phyloP scores from a whole-genome alignment of 2,888 invertebrate species.

The Drosophila neoperkinsi region DNA sequence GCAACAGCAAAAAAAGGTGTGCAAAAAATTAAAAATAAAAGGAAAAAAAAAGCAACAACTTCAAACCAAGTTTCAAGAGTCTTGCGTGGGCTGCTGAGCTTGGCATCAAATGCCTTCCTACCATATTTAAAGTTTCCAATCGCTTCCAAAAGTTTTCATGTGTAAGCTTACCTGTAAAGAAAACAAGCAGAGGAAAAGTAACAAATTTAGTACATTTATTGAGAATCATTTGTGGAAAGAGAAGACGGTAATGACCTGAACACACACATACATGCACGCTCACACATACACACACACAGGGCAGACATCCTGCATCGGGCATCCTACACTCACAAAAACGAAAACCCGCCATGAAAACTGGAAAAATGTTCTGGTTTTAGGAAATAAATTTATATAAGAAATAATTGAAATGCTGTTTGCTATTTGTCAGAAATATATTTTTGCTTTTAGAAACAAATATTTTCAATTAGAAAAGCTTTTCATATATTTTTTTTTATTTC shows the following conservation, averaged over 20 bases:
- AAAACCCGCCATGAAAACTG: neutral
- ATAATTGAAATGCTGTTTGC: too few relatives aligned
- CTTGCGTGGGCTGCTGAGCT: slow-evolving; percentile 14
- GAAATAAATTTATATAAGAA: neutral
- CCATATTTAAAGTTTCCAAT: slow-evolving; percentile 21
- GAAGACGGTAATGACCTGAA: slow-evolving; percentile 59
- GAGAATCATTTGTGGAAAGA: slow-evolving; percentile 16
- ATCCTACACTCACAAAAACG: slow-evolving; percentile 19
- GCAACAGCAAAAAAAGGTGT: slow-evolving; percentile 16
- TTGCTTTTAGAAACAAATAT: neutral
- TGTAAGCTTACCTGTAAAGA: slow-evolving; percentile 67
- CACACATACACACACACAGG: slow-evolving; percentile 7
- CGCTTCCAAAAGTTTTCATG: slow-evolving; percentile 30
- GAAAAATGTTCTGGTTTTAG: neutral
- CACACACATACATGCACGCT: slow-evolving; percentile 6
- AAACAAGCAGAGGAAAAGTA: slow-evolving; percentile 28
- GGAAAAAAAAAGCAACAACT: slow-evolving; percentile 1
- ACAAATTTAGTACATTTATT: slow-evolving; percentile 47
- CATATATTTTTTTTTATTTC: neutral
- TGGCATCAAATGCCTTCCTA: neutral
- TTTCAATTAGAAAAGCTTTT: neutral
- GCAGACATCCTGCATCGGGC: slow-evolving; percentile 12
- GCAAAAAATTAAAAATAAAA: slow-evolving; percentile 6
- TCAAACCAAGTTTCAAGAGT: slow-evolving; percentile 23
- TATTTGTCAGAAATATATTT: neutral